phyloP scores from a whole-genome alignment of 2,797 vertebrate species.

The Epinephelus coioides region DNA sequence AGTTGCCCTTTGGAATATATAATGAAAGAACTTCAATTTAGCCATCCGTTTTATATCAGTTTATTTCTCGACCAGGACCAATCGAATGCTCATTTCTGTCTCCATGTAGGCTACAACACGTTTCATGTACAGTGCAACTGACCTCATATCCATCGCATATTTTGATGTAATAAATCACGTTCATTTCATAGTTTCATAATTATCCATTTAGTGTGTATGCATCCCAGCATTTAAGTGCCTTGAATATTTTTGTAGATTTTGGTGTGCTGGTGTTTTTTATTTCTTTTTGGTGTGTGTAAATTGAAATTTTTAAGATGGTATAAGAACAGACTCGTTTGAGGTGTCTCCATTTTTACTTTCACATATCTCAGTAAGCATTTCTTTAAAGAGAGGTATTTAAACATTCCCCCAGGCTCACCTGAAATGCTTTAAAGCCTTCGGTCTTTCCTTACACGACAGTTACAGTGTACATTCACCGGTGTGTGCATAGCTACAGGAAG shows the following conservation, averaged over 20 bases:
- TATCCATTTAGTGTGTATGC: conserved; percentile 5
- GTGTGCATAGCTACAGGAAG: neutral
- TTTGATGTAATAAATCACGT: conserved; percentile 56
- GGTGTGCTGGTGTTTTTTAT: neutral
- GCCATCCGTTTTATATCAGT: conserved; percentile 5
- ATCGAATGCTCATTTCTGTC: neutral
- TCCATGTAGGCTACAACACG: conserved; percentile 2
- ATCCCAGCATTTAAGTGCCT: neutral
- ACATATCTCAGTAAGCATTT: neutral
- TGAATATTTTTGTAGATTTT: neutral
- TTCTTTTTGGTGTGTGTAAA: neutral
- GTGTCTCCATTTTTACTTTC: conserved; percentile 1
- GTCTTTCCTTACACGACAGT: neutral
- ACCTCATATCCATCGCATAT: conserved; percentile 36
- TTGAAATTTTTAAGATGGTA: neutral
- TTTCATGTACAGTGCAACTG: conserved; percentile 51
- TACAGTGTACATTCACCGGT: neutral
- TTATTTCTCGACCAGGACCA: neutral
- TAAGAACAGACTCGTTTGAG: neutral
- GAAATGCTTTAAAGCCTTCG: neutral
- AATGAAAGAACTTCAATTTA: neutral
- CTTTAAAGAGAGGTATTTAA: neutral
- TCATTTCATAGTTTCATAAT: conserved; percentile 31
- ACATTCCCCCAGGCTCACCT: neutral
- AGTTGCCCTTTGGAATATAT: neutral